Base-by-base conservation (phyloP, 2,113 vertebrate species). In the Callocephalon fimbriatum region DNA sequence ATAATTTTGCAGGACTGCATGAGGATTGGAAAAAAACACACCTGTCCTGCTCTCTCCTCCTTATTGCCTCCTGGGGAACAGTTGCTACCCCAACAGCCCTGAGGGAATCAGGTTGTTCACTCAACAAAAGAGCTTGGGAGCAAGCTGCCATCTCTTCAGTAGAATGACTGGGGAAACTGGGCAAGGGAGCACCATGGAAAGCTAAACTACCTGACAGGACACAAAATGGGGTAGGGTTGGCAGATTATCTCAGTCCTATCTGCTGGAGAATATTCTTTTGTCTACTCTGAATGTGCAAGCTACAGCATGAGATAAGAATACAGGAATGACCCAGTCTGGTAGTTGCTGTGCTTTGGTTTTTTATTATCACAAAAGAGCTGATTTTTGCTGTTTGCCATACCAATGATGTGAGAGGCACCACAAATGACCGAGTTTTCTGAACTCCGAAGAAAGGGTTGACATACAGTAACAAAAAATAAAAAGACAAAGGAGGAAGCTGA, bases 401-500 rank as follows among this genome's bases (percentile, higher is more conserved):
- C 89, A 90, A 96, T 35, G 66, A 87, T 42, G 90, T 2, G 2
- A 54, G 40, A 91, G 53, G 45, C 74, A 82, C 31, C 84, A 82
- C 62, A 93, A 88, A 85, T 37, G 84, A 89, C 70, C 91, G 84
- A 53, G 44, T 82, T 95, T 85, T 90, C 71, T 29, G 15, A 95
- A 91, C 35, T 87, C 53, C 77, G 82, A 91, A 76, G 93, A 40
- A 47, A 89, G 35, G 65, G 54, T 7, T 94, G 83, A 67, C 42
- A 51, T 3, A 71, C 6, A 87, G 12, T 32, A 94, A 77, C 42
- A 89, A 95, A 92, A 94, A 83, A 40, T 29, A 70, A 79, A 86
- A 94, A 72, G 62, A 72, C 37, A 75, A 87, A 87, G 84, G 75
- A 95, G 65, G 59, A 88, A 91, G 74, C 77, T 82, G 86, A 87